phyloP scores from a whole-genome alignment of 2,113 vertebrate species.

The Lontra canadensis region DNA sequence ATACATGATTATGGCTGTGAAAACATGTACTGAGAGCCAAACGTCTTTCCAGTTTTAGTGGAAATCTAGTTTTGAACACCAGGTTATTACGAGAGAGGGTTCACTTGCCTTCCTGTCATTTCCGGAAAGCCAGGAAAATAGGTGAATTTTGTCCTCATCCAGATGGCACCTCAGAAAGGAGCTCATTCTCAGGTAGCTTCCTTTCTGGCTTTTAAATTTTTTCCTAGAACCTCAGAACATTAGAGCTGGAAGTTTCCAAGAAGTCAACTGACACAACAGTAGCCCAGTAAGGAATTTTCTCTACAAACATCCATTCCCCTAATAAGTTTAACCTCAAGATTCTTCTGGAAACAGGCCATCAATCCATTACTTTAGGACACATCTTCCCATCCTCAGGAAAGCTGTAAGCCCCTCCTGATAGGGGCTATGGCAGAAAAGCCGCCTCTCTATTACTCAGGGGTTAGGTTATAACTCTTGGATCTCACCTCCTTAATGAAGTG shows the following conservation, averaged over 20 bases:
- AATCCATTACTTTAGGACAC: neutral
- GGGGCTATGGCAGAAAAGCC: neutral
- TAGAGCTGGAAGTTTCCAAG: neutral
- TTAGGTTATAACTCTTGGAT: neutral
- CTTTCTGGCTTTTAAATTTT: neutral
- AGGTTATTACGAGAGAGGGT: neutral
- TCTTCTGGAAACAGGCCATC: neutral
- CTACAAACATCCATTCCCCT: neutral
- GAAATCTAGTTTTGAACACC: neutral
- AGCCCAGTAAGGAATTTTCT: neutral
- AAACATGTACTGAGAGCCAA: neutral
- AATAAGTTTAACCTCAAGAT: neutral
- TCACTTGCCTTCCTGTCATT: neutral
- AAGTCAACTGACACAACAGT: neutral
- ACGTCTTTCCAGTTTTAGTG: neutral
- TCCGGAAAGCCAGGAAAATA: neutral
- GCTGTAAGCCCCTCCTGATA: no score
- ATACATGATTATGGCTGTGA: neutral
- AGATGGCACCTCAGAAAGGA: neutral
- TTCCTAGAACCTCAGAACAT: neutral
- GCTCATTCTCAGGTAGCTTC: neutral
- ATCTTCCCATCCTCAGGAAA: neutral
- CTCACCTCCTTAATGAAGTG: neutral
- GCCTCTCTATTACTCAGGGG: fast-evolving
- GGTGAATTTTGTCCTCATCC: neutral